Evolutionary conservation across 2,888 invertebrate genomes (phyloP), one percentile per base, ranked within the genome.

Genomic region (Drosophila antonietae): DNA sequence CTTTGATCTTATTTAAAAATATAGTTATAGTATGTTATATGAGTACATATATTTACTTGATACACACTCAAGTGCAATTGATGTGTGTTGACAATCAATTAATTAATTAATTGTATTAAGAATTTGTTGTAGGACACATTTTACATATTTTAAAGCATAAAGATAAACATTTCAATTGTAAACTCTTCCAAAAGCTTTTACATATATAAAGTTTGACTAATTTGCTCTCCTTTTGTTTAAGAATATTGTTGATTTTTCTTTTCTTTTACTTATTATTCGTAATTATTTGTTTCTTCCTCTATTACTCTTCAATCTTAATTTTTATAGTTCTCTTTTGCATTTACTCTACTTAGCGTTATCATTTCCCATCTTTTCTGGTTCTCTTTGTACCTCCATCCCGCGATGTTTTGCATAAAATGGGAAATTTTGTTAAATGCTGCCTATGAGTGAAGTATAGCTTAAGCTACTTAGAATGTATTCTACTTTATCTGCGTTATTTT

Each of bases 71-170:
- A 10, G 7, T 51, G 49, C 39, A 56, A 60, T 53, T 46, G 52
- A 66, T 57, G 52, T 59, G 60, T 67, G 35, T 46, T 44, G 55
- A 47, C 44, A 65, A 39, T 33, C 49, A 61, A 60, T 77, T 57
- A 72, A 75, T 75, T 61, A 60, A 76, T 66, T 70, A 56, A 63
- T 59, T 66, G 18, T 31, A 49, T 15, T 39, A 8, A 46, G 20
- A 41, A 56, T 52, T 60, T 53, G 18, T 43, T 39, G 14, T 28
- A 46, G 20, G 23, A 28, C 46, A 28, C 46, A 31, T 47, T 8
- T 33, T 7, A 28, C 28, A 28, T 20, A 28, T 28, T 28, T 28
- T 28, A 28, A 28, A 28, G 28, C 28, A 28, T 28, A 5, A 6
- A 28, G 20, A 44, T 20, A 12, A 44, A 14, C 0, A 14, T 20